phyloP scores from a whole-genome alignment of 2,113 vertebrate species.

The Phycodurus eques region DNA sequence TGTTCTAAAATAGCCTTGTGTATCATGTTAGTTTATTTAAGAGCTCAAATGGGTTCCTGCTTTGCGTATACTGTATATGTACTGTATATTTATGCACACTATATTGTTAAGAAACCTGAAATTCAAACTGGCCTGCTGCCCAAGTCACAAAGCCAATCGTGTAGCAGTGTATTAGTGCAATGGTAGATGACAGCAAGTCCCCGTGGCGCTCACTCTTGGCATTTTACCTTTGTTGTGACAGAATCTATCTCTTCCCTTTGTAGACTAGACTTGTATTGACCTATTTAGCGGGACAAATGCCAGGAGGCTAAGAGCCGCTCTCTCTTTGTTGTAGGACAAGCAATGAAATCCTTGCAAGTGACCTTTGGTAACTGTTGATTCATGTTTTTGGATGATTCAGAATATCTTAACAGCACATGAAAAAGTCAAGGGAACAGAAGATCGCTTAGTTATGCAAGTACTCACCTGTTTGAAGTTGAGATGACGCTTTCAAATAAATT shows the following conservation, averaged over 20 bases:
- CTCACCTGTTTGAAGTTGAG: neutral
- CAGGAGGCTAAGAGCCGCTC: constrained; percentile 41
- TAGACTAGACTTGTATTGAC: constrained; percentile 49
- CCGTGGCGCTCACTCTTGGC: constrained; percentile 49
- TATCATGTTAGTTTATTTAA: neutral
- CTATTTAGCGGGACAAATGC: constrained; percentile 45
- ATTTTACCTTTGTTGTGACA: constrained; percentile 59
- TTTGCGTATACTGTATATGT: neutral
- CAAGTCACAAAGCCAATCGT: constrained; percentile 39
- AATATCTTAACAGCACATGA: neutral
- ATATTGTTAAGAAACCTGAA: constrained; percentile 17
- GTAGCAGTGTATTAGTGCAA: constrained; percentile 47
- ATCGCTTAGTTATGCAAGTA: neutral
- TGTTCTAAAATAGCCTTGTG: no score
- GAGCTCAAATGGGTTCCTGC: neutral
- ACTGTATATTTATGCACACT: neutral
- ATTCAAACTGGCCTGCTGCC: constrained; percentile 12
- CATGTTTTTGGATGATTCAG: neutral
- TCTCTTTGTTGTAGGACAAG: constrained; percentile 23
- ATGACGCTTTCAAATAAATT: neutral
- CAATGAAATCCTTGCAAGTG: constrained; percentile 15
- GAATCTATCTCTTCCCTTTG: constrained; percentile 39
- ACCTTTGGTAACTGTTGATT: constrained; percentile 37
- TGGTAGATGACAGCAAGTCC: constrained; percentile 53
- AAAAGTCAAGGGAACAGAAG: neutral